Evolutionary conservation across 2,797 vertebrate species (phyloP), one percentile per base, ranked within the genome.

Genomic region (Halcyon smyrnensis): DNA sequence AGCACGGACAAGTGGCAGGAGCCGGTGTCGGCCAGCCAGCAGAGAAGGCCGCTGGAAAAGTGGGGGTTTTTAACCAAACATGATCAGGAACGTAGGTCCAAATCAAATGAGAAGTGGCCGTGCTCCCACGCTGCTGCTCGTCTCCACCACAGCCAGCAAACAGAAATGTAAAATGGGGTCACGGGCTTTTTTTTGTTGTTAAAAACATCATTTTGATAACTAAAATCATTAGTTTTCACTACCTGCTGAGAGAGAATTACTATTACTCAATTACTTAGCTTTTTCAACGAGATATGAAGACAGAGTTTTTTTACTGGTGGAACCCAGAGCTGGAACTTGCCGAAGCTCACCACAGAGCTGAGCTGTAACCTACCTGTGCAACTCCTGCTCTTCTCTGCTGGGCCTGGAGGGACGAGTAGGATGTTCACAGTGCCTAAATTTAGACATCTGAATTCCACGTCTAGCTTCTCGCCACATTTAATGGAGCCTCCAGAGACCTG

Each of bases 381-480:
- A 68, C 43, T 73, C 71, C 39, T 56, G 0, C 53, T 37, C 65
- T 65, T 51, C 65, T 2, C 0, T 25, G 30, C 60, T 32, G 48
- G 15, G 34, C 37, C 82, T 67, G 37, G 45, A 82, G 84, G 53
- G 32, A 68, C 11, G 34, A 34, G 69, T 19, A 71, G 51, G 36
- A 57, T 92, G 67, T 67, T 83, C 54, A 7, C 11, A 20, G 37
- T 50, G 34, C 46, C 81, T 73, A 96, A 80, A 90, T 95, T 82
- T 93, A 90, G 89, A 45, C 21, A 53, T 87, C 64, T 87, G 83
- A 69, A 71, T 93, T 92, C 51, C 46, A 59, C 80, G 50, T 79
- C 64, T 76, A 10, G 65, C 80, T 86, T 62, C 73, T 91, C 54
- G 4, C 65, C 39, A 69, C 57, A 15, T 84, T 91, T 93, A 90